Percentiles rank a stretch among this genome's conserved stretches.
These are phyloP conservation scores for Macroramphosus scolopax DNA, from an alignment of 2,797 vertebrate genomes.

Conservation along the genomic window DNA sequence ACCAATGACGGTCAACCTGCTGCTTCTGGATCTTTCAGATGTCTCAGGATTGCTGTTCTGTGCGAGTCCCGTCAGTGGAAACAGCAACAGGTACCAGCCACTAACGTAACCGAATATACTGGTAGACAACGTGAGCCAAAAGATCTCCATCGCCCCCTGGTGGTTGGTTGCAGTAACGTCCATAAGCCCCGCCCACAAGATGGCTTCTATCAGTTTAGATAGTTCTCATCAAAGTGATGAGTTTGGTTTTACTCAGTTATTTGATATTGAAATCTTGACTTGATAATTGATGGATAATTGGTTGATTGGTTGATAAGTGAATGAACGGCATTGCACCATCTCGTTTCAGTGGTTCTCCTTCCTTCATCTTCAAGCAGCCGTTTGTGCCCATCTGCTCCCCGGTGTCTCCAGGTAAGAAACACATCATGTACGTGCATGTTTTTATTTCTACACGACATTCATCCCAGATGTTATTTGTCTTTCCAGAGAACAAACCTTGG, in stretches of 20 bases:
- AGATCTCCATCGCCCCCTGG: too few species aligned
- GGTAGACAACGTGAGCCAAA: too few species aligned
- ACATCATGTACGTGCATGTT: not conserved
- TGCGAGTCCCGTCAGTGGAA: slow-evolving; percentile 75
- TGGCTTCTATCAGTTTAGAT: too few species aligned
- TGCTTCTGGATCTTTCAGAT: slow-evolving; percentile 63
- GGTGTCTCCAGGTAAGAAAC: slow-evolving; percentile 71
- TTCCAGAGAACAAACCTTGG: slow-evolving; percentile 85
- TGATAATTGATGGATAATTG: too few species aligned
- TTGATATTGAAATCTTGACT: too few species aligned
- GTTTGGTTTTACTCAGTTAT: too few species aligned
- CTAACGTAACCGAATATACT: not conserved
- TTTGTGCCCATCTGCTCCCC: slow-evolving; percentile 79
- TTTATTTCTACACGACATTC: too few species aligned
- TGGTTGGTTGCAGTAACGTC: too few species aligned
- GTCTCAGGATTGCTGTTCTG: slow-evolving; percentile 72
- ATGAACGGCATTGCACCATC: slow-evolving; percentile 8
- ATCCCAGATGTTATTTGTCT: slow-evolving; percentile 8
- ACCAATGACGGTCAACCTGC: too few species aligned
- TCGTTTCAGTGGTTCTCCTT: slow-evolving; percentile 79
- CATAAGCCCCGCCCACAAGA: too few species aligned
- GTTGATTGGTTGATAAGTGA: not conserved
- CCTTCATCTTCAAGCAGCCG: slow-evolving; percentile 84
- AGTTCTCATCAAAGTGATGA: too few species aligned
- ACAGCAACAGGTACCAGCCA: slow-evolving; percentile 73